A percentile compares a stretch with the other conserved stretches of the same genome.
phyloP scores from a whole-genome alignment of 2,888 invertebrate species.

The Endotricha flammealis region DNA sequence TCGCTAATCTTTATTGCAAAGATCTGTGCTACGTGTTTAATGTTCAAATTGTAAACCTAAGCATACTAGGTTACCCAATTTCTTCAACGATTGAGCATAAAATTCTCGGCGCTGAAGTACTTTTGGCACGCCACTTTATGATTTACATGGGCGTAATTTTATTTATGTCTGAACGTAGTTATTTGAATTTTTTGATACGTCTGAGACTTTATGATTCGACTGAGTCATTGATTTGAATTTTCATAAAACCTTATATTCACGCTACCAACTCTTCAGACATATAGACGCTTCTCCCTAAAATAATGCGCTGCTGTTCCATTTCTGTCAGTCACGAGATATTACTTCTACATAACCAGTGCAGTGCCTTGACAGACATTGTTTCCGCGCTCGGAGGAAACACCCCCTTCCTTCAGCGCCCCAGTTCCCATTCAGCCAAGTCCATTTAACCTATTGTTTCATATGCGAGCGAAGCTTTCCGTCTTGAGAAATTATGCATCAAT shows the following conservation, averaged over 20 bases:
- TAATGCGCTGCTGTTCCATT: conserved; percentile 2
- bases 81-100: background rate
- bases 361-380: conserved; percentile 11
- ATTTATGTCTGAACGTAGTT: no score
- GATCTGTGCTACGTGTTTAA: background rate
- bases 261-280: no score
- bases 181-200: no score
- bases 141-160: background rate
- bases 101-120: background rate
- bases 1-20: no score
- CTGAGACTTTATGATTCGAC: no score
- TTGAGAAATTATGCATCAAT: background rate
- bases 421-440: background rate
- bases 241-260: no score
- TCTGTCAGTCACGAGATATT: conserved; percentile 4
- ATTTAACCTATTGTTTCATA: background rate
- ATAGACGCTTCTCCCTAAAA: no score
- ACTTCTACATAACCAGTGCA: background rate
- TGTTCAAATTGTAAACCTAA: background rate
- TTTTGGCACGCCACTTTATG: background rate
- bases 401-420: background rate
- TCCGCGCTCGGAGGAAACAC: background rate
- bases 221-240: no score
- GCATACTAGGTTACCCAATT: background rate
- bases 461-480: background rate